phyloP scores from a whole-genome alignment of 2,888 invertebrate species.

The Orthosia cruda region DNA sequence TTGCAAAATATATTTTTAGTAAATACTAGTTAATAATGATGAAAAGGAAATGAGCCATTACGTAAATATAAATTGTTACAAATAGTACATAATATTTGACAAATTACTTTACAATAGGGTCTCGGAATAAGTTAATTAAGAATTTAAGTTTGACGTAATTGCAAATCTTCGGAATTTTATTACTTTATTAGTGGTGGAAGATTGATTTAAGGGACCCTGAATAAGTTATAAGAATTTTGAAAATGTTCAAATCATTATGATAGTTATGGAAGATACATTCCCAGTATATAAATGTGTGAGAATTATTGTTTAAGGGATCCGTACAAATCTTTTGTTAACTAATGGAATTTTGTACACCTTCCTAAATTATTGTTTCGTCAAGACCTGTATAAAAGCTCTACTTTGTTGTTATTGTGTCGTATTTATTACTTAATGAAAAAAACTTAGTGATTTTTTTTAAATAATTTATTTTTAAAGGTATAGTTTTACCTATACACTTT shows the following conservation, averaged over 20 bases:
- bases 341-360: constrained; percentile 51
- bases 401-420: constrained; percentile 83
- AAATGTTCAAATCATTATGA: constrained; percentile 60
- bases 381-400: constrained; percentile 79
- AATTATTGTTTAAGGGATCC: constrained; percentile 49
- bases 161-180: constrained; percentile 36
- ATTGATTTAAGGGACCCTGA: constrained; percentile 61
- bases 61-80: constrained; percentile 60
- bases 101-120: constrained; percentile 59
- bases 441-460: constrained; percentile 86
- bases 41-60: constrained; percentile 60
- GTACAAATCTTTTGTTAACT: constrained; percentile 43
- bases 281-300: constrained; percentile 55
- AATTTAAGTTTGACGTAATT: constrained; percentile 49
- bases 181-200: constrained; percentile 29
- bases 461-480: constrained; percentile 89
- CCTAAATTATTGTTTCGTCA: constrained; percentile 70
- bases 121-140: constrained; percentile 56
- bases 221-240: constrained; percentile 54
- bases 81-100: constrained; percentile 51
- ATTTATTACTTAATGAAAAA: constrained; percentile 86
- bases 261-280: constrained; percentile 63
- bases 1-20: constrained; percentile 53
- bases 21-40: constrained; percentile 42
- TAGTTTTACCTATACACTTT: constrained; percentile 78